Percentiles rank a stretch among this genome's conserved stretches.
phyloP scores from a whole-genome alignment of 1,140 invertebrate species.

The Zaprionus africanus region DNA sequence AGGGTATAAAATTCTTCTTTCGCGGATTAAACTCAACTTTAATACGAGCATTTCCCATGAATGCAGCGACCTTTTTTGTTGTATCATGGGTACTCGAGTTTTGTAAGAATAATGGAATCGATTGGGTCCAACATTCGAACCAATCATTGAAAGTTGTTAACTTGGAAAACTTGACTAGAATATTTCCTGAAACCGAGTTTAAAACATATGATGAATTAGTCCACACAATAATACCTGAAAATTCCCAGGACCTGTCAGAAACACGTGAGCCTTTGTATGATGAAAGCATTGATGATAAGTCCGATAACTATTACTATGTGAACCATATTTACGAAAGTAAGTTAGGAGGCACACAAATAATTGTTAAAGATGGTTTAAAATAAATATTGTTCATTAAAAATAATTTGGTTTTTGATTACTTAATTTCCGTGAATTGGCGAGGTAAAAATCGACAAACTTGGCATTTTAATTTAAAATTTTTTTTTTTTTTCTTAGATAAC shows the following conservation, averaged over 20 bases:
- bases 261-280: conserved; percentile 18
- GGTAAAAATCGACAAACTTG: too few species aligned
- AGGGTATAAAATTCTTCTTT: conserved; percentile 89
- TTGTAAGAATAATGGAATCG: conserved; percentile 51
- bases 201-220: conserved; percentile 55
- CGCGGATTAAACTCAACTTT: conserved; percentile 91
- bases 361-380: conserved; percentile 7
- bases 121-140: conserved; percentile 44
- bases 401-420: too few species aligned
- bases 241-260: not conserved
- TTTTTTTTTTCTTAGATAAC: too few species aligned
- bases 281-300: conserved; percentile 3
- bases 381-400: not conserved
- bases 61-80: conserved; percentile 94
- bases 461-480: too few species aligned
- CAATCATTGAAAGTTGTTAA: conserved; percentile 51
- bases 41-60: conserved; percentile 95
- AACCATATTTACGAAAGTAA: conserved; percentile 30
- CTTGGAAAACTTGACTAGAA: conserved; percentile 48
- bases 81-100: conserved; percentile 89
- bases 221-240: conserved; percentile 56
- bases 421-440: too few species aligned
- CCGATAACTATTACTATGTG: conserved; percentile 26
- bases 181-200: conserved; percentile 19
- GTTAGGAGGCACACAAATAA: conserved; percentile 1